A percentile compares a stretch with the other conserved stretches of the same genome.
Evolutionary conservation across 2,888 invertebrate species (phyloP).

Genomic region (Catocala fraxini): DNA sequence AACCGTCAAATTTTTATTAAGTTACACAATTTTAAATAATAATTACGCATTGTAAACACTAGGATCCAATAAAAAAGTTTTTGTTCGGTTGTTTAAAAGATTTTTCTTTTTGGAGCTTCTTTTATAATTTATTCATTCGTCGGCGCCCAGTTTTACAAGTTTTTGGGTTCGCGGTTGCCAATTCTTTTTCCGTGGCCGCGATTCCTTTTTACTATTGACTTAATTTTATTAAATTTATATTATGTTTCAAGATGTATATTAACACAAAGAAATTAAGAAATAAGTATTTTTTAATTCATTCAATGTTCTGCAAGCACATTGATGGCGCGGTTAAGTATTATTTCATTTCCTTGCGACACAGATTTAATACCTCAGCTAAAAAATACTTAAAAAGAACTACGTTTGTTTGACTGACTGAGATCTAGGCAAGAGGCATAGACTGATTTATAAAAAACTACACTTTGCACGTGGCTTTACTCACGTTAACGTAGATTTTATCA

Average conservation of each 20-base stretch:
- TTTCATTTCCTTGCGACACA: too few species aligned
- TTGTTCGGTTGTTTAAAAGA: constrained; percentile 49
- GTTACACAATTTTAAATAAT: constrained; percentile 47
- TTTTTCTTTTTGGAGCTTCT: constrained; percentile 54
- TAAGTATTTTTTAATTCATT: too few species aligned
- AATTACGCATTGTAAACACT: constrained; percentile 51
- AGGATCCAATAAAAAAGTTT: constrained; percentile 50
- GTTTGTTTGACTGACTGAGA: too few species aligned
- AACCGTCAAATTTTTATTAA: constrained; percentile 38
- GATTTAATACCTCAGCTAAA: too few species aligned
- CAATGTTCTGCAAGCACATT: too few species aligned
- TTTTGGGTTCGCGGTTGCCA: constrained; percentile 41
- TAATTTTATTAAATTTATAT: constrained; percentile 17
- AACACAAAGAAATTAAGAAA: too few species aligned
- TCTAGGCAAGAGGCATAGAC: too few species aligned
- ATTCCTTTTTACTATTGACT: constrained; percentile 33
- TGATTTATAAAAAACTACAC: too few species aligned
- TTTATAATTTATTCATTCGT: constrained; percentile 67
- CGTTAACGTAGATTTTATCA: too few species aligned
- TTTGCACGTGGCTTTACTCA: too few species aligned
- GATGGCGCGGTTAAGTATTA: too few species aligned
- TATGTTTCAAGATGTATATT: background rate
- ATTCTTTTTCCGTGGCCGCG: constrained; percentile 37
- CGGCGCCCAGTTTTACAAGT: constrained; percentile 48
- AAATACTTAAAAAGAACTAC: too few species aligned